Conservation (phyloP, 2,888 invertebrate species). For the Ornithoptera alexandrae region DNA sequence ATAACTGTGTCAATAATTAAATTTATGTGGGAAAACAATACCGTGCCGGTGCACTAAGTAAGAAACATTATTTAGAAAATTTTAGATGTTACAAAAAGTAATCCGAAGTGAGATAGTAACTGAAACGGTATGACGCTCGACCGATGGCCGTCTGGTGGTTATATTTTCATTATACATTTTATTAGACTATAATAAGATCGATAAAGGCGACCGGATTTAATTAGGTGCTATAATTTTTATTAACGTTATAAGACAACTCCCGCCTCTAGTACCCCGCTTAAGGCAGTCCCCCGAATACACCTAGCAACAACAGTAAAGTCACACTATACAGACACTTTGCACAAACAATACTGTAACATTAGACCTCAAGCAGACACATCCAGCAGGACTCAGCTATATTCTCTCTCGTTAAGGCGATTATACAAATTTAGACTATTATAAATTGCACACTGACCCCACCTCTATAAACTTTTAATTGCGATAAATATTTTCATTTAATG, state of each 20-base stretch:
- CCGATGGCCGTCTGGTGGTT: background rate
- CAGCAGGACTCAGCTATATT: conserved; percentile 75
- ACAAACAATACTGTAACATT: conserved; percentile 53
- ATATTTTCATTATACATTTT: conserved; percentile 6
- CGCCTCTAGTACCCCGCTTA: conserved; percentile 25
- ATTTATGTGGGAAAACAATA: conserved; percentile 1
- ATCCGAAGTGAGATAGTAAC: conserved; percentile 1
- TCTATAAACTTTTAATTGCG: conserved; percentile 79
- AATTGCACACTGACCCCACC: conserved; percentile 78
- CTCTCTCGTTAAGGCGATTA: conserved; percentile 79
- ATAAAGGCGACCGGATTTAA: conserved; percentile 9
- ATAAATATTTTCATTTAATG: conserved; percentile 72
- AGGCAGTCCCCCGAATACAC: conserved; percentile 38
- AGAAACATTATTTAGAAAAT: conserved; percentile 3
- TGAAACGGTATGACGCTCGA: conserved; percentile 4
- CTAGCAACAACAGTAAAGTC: conserved; percentile 48
- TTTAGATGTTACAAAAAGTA: conserved; percentile 12
- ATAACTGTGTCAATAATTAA: conserved; percentile 9
- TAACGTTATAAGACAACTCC: background rate
- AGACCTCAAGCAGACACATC: conserved; percentile 66
- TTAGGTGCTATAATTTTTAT: conserved; percentile 6
- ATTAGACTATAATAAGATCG: conserved; percentile 26
- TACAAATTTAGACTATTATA: conserved; percentile 73
- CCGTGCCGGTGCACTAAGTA: conserved; percentile 36
- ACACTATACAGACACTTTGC: conserved; percentile 47